Evolutionary conservation across 2,888 invertebrate genomes (phyloP), one percentile per base, ranked within the genome.

Genomic region (Bugulina stolonifera): DNA sequence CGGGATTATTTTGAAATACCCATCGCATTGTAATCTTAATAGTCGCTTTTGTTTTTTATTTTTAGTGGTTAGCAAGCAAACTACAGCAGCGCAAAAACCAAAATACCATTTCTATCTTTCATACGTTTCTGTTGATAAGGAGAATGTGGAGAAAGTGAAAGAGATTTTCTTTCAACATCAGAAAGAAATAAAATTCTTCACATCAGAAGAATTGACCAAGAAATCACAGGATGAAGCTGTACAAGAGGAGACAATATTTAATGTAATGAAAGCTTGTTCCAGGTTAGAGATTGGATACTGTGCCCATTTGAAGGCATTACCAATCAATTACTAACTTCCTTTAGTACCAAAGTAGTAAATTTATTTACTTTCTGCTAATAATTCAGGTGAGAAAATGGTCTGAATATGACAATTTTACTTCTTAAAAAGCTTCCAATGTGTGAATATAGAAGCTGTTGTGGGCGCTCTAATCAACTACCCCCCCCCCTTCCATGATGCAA

Each of bases 21-120:
- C 10, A 43, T 10, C 18, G 5, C 43, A 43, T 43, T 10, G 18
- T 43, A 43, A 43, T 43, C 18, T 18, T 43, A 5, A 43, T 43
- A 43, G 18, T 18, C 5, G 43, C 18, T 5, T 10, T 10, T 10
- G 43, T 43, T 10, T 43, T 43, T 43, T 43, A 10, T 43, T 5
- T 43, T 43, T 43, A 43, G 43, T 43, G 18, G 18, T 43, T 43
- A 18, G 43, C 10, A 43, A 5, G 43, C 43, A 43, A 18, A 5
- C 43, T 43, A 43, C n/a, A n/a, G n/a, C n/a, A 43, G 10, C 43
- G 18, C 43, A 5, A 10, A 10, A 5, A 10, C 69, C 72, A 5
- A 52, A 72, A 22, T 79, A 75, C 76, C 80, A 81, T 74, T 73
- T 81, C 1, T 81, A 77, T 69, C 71, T 81, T 25, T 77, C 77